A percentile compares a stretch with the other conserved stretches of the same genome.
These are phyloP conservation scores for Lipotes vexillifer DNA, from an alignment of 2,113 vertebrate genomes.

Conservation along the genomic window DNA sequence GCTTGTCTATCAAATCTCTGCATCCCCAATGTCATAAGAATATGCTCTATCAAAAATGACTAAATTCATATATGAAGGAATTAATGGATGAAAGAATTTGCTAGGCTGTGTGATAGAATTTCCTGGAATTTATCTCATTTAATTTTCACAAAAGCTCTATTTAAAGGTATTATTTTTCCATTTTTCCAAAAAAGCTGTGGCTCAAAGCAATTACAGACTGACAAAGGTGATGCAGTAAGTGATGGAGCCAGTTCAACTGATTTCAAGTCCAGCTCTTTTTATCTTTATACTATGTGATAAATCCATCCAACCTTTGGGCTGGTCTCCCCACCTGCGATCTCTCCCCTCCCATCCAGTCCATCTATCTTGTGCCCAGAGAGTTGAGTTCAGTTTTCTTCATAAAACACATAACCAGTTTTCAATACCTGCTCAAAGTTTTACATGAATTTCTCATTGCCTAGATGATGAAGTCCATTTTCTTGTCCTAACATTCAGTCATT, in stretches of 20 bases:
- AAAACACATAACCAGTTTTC: neutral
- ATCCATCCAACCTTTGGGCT: neutral
- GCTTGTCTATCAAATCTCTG: neutral
- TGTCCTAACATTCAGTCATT: neutral
- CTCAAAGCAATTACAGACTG: neutral
- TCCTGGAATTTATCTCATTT: neutral
- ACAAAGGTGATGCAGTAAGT: neutral
- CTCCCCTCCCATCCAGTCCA: neutral
- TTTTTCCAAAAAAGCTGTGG: neutral
- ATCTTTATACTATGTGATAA: neutral
- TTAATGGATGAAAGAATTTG: neutral
- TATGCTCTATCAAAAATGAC: neutral
- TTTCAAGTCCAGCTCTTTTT: neutral
- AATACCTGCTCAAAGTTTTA: neutral
- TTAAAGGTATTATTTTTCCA: neutral
- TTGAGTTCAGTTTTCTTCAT: neutral
- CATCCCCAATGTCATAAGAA: neutral
- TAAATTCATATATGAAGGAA: neutral
- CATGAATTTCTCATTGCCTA: neutral
- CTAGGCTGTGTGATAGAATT: neutral
- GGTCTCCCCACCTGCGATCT: neutral
- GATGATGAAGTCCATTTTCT: neutral
- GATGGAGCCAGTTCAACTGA: neutral
- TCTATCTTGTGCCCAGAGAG: neutral
- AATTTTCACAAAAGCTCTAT: neutral